Base-by-base conservation (phyloP, 2,113 vertebrate species). In the Emydura subglobosa region DNA sequence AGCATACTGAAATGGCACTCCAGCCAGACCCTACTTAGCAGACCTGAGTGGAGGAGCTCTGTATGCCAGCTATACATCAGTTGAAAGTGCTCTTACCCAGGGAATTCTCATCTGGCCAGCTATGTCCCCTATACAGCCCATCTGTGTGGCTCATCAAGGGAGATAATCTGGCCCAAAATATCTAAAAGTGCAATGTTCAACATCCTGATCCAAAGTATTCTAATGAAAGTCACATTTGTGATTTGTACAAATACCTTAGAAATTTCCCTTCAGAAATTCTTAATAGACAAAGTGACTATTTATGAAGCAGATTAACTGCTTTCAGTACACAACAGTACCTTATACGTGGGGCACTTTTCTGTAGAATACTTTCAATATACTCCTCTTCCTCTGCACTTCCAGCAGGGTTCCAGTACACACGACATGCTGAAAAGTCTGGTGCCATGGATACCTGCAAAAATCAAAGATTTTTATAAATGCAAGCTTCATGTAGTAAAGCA, bases 371-470 rank as follows among this genome's bases (percentile, higher is more conserved):
- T 44, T 98, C 97, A 29, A 98, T 78, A 0, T 90, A 91, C 25
- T 89, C 25, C 10, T 98, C 98, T 42, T 95, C 83, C 29, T 98
- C 97, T 3, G 1, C 4, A 1, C 96, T 97, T 6, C 97, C 87
- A 47, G 94, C 90, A 1, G 97, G 97, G 95, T 96, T 98, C 99
- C 99, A 99, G 93, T 99, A 99, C 5, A 98, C 96, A 5, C 98
- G 98, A 87, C 99, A 99, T 0, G 95, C 96, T 8, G 98, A 98
- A 80, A 98, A 98, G 96, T 98, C 98, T 57, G 97, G 90, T 13
- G 98, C 91, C 88, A 99, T 82, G 39, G 98, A 98, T 31, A 99
- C 99, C 99, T 99, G 92, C 5, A 84, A 31, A 93, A 68, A 88
- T 29, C 72, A 87, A 61, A 31, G 29, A 47, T 3, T 53, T 10